Conservation (phyloP, 2,888 invertebrate genomes). For the Phengaris alcon region DNA sequence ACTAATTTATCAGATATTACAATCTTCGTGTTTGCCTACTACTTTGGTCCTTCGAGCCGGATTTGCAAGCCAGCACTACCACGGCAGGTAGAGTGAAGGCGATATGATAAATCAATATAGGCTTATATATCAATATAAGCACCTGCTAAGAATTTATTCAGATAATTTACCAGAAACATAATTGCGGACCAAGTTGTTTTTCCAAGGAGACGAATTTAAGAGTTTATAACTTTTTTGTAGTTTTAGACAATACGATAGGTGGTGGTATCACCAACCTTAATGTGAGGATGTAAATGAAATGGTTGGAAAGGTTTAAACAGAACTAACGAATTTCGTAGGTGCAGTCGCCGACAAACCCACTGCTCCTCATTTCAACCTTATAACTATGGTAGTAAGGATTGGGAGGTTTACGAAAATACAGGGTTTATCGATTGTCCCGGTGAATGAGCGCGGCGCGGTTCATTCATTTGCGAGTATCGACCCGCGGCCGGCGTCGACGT, state of each 20-base stretch:
- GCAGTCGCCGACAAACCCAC: background rate
- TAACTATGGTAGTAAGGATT: background rate
- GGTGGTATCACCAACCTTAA: no score
- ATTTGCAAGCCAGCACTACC: background rate
- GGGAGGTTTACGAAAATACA: background rate
- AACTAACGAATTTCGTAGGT: background rate
- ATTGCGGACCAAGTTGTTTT: no score
- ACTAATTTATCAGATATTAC: no score
- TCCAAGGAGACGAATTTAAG: no score
- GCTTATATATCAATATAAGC: no score
- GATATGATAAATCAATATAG: no score
- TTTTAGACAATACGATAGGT: no score
- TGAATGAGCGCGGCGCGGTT: conserved; percentile 15
- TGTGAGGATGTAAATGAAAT: no score
- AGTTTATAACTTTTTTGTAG: no score
- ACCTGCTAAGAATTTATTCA: no score
- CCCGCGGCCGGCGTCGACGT: background rate
- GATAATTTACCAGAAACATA: no score
- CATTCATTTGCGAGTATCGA: conserved; percentile 15
- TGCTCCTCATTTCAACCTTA: background rate
- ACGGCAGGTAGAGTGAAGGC: background rate
- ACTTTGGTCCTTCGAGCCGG: background rate
- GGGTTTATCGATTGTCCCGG: conserved; percentile 6
- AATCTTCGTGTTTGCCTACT: background rate
- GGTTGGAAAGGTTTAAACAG: no score